These are phyloP conservation scores for Mythimna pallens DNA, from an alignment of 2,888 invertebrate species.

Conservation along the genomic window DNA sequence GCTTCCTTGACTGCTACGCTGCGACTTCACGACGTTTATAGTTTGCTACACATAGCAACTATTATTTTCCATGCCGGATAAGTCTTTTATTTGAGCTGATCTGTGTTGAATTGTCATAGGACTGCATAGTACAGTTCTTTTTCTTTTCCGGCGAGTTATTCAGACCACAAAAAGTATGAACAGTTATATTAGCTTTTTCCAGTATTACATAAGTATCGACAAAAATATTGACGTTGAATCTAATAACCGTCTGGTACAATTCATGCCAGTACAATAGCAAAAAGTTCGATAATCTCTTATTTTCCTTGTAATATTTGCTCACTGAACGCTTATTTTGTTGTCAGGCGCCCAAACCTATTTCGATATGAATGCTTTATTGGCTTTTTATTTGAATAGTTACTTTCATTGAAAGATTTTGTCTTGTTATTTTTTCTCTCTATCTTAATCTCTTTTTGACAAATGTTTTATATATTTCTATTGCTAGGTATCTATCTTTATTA, in stretches of 20 bases:
- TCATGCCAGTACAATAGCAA: conserved; percentile 24
- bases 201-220: neutral
- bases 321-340: conserved; percentile 29
- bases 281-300: conserved; percentile 27
- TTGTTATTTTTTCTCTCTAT: neutral
- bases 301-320: conserved; percentile 37
- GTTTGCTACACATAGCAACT: neutral
- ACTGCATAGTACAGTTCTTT: neutral
- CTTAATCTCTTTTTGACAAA: neutral
- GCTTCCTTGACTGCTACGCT: neutral
- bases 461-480: neutral
- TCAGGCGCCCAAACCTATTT: neutral
- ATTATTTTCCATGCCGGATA: no score
- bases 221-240: conserved; percentile 10
- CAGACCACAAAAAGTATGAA: neutral
- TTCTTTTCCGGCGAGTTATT: neutral
- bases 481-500: neutral
- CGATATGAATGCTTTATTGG: conserved; percentile 41
- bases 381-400: conserved; percentile 21
- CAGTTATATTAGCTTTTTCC: neutral
- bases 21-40: neutral
- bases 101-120: neutral
- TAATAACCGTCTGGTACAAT: conserved; percentile 20
- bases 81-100: neutral
- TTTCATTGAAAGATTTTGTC: conserved; percentile 6